Conservation (phyloP, 2,888 invertebrate species). For the Nymphalis polychloros region DNA sequence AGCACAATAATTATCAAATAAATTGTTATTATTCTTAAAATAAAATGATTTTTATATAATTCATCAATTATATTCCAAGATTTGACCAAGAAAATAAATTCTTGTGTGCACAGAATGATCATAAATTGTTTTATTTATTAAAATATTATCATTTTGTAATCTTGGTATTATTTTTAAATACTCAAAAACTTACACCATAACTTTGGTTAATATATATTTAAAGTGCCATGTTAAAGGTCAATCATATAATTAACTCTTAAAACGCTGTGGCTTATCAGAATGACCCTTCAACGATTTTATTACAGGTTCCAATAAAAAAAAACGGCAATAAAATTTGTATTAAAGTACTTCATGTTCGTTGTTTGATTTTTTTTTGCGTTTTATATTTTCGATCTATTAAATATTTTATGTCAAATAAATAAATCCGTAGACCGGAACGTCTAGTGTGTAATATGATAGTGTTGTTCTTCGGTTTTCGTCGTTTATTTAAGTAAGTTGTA, state of each 20-base stretch:
- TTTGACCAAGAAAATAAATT: too few relatives aligned
- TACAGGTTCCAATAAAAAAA: neutral
- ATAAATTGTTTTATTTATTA: too few relatives aligned
- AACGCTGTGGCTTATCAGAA: neutral
- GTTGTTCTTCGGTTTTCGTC: neutral
- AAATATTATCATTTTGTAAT: too few relatives aligned
- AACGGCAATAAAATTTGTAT: neutral
- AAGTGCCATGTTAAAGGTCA: neutral
- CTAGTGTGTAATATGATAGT: constrained; percentile 6
- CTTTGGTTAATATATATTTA: neutral
- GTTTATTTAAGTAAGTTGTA: constrained; percentile 24
- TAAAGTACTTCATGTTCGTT: neutral
- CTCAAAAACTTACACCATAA: neutral
- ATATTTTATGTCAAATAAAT: constrained; percentile 3
- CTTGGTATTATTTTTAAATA: neutral
- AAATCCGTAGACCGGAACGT: constrained; percentile 13
- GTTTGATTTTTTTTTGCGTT: neutral
- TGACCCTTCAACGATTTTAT: constrained; percentile 8
- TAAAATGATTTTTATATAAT: too few relatives aligned
- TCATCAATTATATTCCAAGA: too few relatives aligned
- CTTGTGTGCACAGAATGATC: too few relatives aligned
- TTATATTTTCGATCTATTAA: neutral
- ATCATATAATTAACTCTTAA: neutral
- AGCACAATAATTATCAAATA: too few relatives aligned
- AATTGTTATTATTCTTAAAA: too few relatives aligned